phyloP scores from a whole-genome alignment of 2,888 invertebrate species.

The Ephialtes manifestator region DNA sequence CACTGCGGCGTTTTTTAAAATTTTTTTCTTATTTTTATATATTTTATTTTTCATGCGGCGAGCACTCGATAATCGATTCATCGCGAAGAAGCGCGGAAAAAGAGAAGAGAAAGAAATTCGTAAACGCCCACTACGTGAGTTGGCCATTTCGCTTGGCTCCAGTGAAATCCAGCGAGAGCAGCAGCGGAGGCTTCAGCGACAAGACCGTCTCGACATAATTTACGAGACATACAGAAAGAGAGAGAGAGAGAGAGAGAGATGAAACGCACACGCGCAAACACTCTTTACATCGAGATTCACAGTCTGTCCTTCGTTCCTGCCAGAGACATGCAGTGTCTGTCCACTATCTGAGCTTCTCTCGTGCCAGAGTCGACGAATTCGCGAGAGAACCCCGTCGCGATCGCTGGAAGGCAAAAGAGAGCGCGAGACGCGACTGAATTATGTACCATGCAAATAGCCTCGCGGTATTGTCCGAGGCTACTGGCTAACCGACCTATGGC shows the following conservation, averaged over 20 bases:
- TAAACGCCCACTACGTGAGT: conserved; percentile 57
- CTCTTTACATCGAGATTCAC: background rate
- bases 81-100: conserved; percentile 33
- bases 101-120: conserved; percentile 27
- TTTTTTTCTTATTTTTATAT: conserved; percentile 24
- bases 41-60: conserved; percentile 9
- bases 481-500: conserved; percentile 68
- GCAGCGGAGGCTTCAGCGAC: conserved; percentile 9
- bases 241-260: background rate
- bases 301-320: background rate
- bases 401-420: conserved; percentile 74
- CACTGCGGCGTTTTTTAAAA: background rate
- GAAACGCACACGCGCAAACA: conserved; percentile 14
- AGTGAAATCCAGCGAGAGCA: background rate
- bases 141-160: conserved; percentile 4
- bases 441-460: conserved; percentile 83
- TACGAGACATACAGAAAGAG: conserved; percentile 13
- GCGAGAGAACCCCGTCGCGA: conserved; percentile 22
- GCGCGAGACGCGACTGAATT: conserved; percentile 80
- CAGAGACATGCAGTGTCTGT: conserved; percentile 3
- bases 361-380: conserved; percentile 38
- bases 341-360: conserved; percentile 17
- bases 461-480: conserved; percentile 78
- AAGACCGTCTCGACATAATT: conserved; percentile 33
- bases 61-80: conserved; percentile 66